Conservation (phyloP, 2,113 vertebrate genomes). For the Sapajus apella region DNA sequence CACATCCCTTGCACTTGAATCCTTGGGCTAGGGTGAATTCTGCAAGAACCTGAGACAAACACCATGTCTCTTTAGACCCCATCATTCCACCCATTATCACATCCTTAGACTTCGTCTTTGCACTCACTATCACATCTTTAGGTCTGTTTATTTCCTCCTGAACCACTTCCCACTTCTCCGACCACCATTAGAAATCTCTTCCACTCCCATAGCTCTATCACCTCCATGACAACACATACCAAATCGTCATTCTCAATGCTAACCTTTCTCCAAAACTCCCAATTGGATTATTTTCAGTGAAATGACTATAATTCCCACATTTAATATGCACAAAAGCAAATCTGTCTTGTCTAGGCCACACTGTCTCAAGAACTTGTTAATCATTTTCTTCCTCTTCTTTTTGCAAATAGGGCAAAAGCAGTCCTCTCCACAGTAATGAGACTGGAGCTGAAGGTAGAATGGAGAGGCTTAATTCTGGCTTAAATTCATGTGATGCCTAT, state of each 20-base stretch:
- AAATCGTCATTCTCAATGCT: neutral
- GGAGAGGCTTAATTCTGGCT: neutral
- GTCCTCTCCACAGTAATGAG: neutral
- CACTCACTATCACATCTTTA: fast-evolving
- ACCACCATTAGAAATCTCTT: neutral
- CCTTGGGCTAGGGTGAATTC: too few species aligned
- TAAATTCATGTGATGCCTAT: fast-evolving
- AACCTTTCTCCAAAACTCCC: neutral
- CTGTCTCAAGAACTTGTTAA: neutral
- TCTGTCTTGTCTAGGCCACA: too few species aligned
- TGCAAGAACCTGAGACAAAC: neutral
- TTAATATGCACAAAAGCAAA: too few species aligned
- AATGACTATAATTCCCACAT: neutral
- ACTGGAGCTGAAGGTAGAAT: neutral
- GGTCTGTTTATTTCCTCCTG: neutral
- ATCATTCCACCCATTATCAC: fast-evolving
- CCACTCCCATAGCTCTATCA: too few species aligned
- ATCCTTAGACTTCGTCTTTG: neutral
- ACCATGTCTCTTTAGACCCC: fast-evolving
- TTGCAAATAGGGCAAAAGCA: neutral
- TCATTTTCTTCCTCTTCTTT: neutral
- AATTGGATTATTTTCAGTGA: neutral
- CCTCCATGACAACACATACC: neutral
- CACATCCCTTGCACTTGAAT: fast-evolving
- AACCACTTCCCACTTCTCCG: neutral